Evolutionary conservation across 1,140 invertebrate genomes (phyloP).

Genomic region (Drosophila triauraria): DNA sequence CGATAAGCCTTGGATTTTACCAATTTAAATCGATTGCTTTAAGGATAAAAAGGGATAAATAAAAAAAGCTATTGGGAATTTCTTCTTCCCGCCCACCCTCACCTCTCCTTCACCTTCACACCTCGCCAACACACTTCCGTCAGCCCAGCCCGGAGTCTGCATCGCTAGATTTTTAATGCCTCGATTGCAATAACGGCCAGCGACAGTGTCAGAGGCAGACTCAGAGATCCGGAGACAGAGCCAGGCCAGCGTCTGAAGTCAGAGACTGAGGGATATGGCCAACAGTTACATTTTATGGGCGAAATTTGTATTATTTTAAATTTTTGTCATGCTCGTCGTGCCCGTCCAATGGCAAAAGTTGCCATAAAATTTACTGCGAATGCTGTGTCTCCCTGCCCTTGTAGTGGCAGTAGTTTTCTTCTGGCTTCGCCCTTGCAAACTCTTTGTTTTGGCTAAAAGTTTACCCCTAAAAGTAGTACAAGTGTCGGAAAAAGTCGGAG

Average conservation of each 20-base stretch:
- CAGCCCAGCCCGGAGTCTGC: constrained; percentile 1
- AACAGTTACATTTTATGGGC: constrained; percentile 63
- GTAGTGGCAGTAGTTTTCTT: background rate
- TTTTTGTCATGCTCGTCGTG: constrained; percentile 31
- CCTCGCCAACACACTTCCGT: constrained; percentile 9
- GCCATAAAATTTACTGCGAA: constrained; percentile 45
- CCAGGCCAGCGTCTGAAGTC: background rate
- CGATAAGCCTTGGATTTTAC: constrained; percentile 49
- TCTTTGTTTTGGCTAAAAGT: constrained; percentile 37
- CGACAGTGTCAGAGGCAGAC: constrained; percentile 4
- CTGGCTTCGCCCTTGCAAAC: background rate
- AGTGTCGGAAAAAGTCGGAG: constrained; percentile 43
- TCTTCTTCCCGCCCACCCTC: background rate
- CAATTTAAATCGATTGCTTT: constrained; percentile 41
- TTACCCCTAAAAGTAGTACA: constrained; percentile 71
- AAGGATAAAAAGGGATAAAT: constrained; percentile 38
- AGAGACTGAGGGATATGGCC: constrained; percentile 8
- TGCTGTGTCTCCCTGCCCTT: background rate
- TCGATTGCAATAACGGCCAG: constrained; percentile 51
- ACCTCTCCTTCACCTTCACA: background rate
- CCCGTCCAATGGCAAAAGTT: constrained; percentile 26
- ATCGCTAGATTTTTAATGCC: constrained; percentile 63
- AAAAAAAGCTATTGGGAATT: constrained; percentile 56
- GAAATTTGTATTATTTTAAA: constrained; percentile 78
- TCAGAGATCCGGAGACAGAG: constrained; percentile 13